Base-by-base conservation (phyloP, 2,113 vertebrate species). In the Proterorhinus semilunaris region DNA sequence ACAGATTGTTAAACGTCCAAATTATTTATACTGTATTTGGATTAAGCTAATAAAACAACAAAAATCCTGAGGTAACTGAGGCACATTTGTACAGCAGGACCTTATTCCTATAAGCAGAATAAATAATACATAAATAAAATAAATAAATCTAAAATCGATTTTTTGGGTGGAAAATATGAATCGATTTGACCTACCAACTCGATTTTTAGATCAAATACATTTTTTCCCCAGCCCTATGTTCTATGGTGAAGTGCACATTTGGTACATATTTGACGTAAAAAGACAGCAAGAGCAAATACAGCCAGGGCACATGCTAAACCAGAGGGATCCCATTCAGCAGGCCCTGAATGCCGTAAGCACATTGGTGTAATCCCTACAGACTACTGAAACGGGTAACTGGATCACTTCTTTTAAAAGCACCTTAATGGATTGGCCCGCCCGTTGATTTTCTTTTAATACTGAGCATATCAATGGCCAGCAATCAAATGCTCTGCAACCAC, bases 361-460 rank as follows among this genome's bases (percentile, higher is more conserved):
- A 92, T 92, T 92, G 90, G 81, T 86, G 90, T 92, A 92, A 92
- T 93, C 91, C 91, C 91, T 82, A 79, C 86, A 88, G 89, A 91
- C 89, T 89, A 88, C 90, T 86, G 90, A 91, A 92, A 92, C 82
- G 79, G 87, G 90, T 92, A 93, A 92, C 93, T 91, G 90, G 92
- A 93, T 93, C 91, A 93, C 88, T 93, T 90, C 90, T 91, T 92
- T 91, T 92, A 92, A 92, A 93, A 92, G 91, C 90, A 92, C 87
- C 90, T 90, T 91, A 91, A 92, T 92, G 91, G 90, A 93, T 92
- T 92, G 92, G 90, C 87, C 86, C 77, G 87, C 77, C 75, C 69
- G 83, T 83, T 87, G 82, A 83, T 88, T 91, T 87, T 89, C 79
- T 85, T 85, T 83, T 83, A 90, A 89, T 88, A 84, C 73, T 51